Evolutionary conservation across 2,113 vertebrate genomes (phyloP), one percentile per base, ranked within the genome.

Genomic region (Osmerus mordax): DNA sequence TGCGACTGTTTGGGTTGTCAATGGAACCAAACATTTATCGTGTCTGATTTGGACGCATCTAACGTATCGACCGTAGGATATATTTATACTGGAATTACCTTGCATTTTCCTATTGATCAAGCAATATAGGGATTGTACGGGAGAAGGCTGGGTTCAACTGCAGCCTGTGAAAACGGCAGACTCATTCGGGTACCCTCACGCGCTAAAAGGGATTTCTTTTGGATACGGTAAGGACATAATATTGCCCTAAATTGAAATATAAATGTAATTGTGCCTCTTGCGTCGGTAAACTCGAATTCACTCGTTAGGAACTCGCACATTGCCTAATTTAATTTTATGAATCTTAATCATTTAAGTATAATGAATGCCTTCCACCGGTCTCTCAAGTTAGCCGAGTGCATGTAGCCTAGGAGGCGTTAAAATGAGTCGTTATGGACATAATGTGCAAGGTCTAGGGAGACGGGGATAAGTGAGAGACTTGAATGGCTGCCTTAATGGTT

Each of bases 111-210:
- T 41, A 28, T 58, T 56, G 52, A 36, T 36, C 59, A 56, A 70
- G 71, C 67, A 70, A 53, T 81, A 88, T 68, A 70, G 63, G 71
- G 59, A 62, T 78, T 71, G 47, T 65, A 67, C 41, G 16, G 66
- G 63, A 86, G 77, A 86, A 77, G 84, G 83, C 78, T 77, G 83
- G 87, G 88, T 75, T 67, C 13, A 19, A 65, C 69, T 63, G 65
- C 65, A 68, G 68, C 59, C 63, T 69, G 52, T 36, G 62, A 32
- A 21, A 69, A 18, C 55, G 84, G 86, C 85, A 83, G 74, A 89
- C 83, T 82, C 78, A 76, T 88, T 90, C 85, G 89, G 86, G 89
- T 80, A 88, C 74, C 73, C 61, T 78, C 65, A 75, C 73, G 75
- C 70, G 78, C 74, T 82, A 64, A 81, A 81, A 73, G 76, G 80